These are phyloP conservation scores for Pelochelys cantorii DNA, from an alignment of 2,797 vertebrate species.

Conservation along the genomic window DNA sequence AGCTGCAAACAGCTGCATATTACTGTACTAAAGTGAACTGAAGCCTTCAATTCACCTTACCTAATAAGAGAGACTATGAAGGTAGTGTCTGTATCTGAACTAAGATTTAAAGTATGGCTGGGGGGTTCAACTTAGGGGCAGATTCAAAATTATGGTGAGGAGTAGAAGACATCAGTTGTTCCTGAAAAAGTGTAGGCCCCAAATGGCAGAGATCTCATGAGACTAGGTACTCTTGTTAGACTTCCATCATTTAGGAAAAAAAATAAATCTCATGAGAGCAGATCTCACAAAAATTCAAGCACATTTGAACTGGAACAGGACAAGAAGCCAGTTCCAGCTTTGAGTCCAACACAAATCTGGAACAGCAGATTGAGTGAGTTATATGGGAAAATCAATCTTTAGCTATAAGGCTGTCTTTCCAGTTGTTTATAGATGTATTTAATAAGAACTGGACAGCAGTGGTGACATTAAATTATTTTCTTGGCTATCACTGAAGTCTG, in stretches of 20 bases:
- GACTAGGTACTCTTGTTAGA: background rate
- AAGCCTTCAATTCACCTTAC: background rate
- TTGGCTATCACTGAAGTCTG: background rate
- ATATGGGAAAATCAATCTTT: background rate
- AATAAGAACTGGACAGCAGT: background rate
- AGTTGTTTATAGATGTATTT: background rate
- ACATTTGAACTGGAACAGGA: background rate
- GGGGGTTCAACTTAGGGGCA: background rate
- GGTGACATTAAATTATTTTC: background rate
- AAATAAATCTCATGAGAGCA: background rate
- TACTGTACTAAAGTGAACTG: background rate
- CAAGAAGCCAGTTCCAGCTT: background rate
- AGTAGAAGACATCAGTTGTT: background rate
- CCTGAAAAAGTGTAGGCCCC: background rate
- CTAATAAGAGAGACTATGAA: background rate
- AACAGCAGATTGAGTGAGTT: background rate
- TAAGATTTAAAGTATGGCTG: background rate
- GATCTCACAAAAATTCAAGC: background rate
- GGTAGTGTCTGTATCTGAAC: background rate
- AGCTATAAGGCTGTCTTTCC: background rate
- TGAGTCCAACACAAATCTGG: background rate
- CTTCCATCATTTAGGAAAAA: background rate
- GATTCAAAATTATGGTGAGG: background rate
- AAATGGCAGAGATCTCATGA: background rate
- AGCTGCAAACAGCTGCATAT: background rate